Conservation (phyloP, 2,888 invertebrate genomes). For the Latrodectus hesperus region DNA sequence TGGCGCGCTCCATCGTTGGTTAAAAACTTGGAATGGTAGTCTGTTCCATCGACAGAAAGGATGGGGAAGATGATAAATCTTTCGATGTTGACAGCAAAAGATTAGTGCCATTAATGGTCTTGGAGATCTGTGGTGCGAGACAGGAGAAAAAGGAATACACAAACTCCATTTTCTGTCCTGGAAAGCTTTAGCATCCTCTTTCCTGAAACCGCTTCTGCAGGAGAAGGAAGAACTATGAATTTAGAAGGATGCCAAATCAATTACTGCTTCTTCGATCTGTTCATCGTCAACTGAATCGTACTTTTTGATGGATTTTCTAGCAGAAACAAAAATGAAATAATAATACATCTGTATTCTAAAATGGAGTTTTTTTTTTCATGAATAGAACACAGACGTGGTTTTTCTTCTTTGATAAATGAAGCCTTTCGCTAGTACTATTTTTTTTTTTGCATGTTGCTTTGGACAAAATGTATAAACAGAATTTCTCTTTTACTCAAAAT, state of each 20-base stretch:
- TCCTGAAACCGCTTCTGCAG: neutral
- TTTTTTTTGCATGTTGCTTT: neutral
- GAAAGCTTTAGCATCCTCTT: slow-evolving; percentile 30
- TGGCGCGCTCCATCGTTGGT: too few species aligned
- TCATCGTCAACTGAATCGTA: slow-evolving; percentile 37
- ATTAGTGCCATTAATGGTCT: slow-evolving; percentile 25
- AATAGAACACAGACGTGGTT: too few species aligned
- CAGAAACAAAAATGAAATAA: slow-evolving; percentile 47
- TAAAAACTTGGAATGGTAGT: too few species aligned
- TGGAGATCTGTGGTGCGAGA: neutral
- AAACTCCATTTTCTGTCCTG: slow-evolving; percentile 26
- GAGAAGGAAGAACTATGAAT: slow-evolving; percentile 31
- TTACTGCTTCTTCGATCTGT: slow-evolving; percentile 30
- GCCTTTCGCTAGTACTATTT: too few species aligned
- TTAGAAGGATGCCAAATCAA: slow-evolving; percentile 50
- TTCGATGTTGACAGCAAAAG: slow-evolving; percentile 6
- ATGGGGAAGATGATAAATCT: neutral
- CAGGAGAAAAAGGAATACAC: slow-evolving; percentile 10
- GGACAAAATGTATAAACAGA: too few species aligned
- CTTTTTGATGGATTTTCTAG: slow-evolving; percentile 34
- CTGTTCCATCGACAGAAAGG: too few species aligned
- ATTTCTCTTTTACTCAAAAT: slow-evolving; percentile 9
- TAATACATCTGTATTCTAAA: slow-evolving; percentile 22
- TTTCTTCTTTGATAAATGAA: too few species aligned
- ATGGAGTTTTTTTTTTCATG: too few species aligned